These are phyloP conservation scores for Amphiprion percula DNA, from an alignment of 2,113 vertebrate genomes.

Conservation along the genomic window DNA sequence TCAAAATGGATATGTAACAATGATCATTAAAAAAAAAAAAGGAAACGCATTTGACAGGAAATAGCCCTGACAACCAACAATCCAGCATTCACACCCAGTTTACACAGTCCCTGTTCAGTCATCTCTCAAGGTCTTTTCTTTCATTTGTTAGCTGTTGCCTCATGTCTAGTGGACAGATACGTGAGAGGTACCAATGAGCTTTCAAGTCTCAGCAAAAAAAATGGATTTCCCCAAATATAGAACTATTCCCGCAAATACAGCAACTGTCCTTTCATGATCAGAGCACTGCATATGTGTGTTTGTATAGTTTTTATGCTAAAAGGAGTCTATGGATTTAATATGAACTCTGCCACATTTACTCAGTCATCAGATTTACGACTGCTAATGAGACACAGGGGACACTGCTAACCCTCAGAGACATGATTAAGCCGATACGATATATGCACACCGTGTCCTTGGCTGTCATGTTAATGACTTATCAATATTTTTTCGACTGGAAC, in stretches of 20 bases:
- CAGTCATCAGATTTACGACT: neutral
- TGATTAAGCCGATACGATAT: conserved; percentile 1
- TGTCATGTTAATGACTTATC: conserved; percentile 28
- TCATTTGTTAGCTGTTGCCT: too few species aligned
- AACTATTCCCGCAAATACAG: neutral
- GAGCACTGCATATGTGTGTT: neutral
- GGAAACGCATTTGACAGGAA: neutral
- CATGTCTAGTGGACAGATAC: too few species aligned
- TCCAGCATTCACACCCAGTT: too few species aligned
- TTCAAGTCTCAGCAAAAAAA: neutral
- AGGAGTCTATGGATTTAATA: conserved; percentile 1
- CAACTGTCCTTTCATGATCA: neutral
- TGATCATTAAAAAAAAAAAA: too few species aligned
- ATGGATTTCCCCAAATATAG: neutral
- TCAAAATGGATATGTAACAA: too few species aligned
- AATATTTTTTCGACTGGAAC: conserved; percentile 9
- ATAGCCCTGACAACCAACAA: neutral
- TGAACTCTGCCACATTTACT: neutral
- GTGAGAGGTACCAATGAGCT: neutral
- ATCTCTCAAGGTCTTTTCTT: too few species aligned
- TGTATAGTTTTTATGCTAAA: too few species aligned
- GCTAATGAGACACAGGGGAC: neutral
- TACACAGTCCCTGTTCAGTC: too few species aligned
- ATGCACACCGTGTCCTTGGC: conserved; percentile 9
- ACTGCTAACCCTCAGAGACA: neutral